Conservation (phyloP, 2,113 vertebrate species). For the Microtus pennsylvanicus region DNA sequence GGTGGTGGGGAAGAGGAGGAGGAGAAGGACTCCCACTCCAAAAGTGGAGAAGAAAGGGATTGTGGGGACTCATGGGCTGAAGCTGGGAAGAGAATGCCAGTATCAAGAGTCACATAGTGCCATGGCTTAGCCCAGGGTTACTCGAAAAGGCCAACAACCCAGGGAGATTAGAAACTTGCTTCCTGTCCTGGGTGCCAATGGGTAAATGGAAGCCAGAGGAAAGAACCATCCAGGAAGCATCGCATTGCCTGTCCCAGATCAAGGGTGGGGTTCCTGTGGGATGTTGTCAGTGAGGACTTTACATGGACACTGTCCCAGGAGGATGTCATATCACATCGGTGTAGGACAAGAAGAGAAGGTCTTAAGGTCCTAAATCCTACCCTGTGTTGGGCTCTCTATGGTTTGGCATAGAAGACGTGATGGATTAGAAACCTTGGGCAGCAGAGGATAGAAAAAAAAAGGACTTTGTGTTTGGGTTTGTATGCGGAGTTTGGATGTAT, state of each 20-base stretch:
- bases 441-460: neutral
- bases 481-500: neutral
- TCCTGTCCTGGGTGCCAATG: neutral
- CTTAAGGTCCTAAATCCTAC: neutral
- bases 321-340: neutral
- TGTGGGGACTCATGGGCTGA: fast-evolving
- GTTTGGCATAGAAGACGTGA: neutral
- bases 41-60: neutral
- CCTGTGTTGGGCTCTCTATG: neutral
- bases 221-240: neutral
- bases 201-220: neutral
- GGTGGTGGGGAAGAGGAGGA: neutral
- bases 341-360: neutral
- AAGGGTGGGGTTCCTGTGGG: neutral
- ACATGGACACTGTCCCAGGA: neutral
- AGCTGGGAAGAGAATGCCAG: neutral
- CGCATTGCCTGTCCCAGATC: neutral
- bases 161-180: neutral
- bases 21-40: neutral
- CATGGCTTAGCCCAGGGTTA: neutral
- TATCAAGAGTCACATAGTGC: neutral
- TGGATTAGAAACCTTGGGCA: neutral
- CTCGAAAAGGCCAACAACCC: neutral
- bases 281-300: neutral
- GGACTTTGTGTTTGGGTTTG: neutral